Evolutionary conservation across 1,140 invertebrate genomes (phyloP).

Genomic region (Formica selysi): DNA sequence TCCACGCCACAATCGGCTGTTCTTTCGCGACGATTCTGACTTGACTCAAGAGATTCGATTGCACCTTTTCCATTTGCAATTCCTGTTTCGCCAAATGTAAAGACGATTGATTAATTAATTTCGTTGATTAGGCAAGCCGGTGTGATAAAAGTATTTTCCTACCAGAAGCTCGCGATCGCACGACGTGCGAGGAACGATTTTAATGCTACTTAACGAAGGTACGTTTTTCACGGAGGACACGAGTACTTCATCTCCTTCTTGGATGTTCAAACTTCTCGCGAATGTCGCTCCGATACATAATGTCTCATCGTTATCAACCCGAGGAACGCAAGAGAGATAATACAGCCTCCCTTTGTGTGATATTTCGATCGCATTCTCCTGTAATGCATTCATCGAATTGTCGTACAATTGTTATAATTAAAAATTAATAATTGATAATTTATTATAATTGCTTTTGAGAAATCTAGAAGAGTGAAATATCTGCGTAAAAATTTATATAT

Average conservation of each 20-base stretch:
- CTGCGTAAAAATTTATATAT: not conserved
- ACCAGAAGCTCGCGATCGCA: constrained; percentile 88
- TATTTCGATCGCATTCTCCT: constrained; percentile 79
- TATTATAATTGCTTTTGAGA: not conserved
- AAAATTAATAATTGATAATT: not conserved
- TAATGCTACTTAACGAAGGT: constrained; percentile 75
- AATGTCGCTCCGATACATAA: constrained; percentile 83
- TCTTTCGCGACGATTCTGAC: constrained; percentile 79
- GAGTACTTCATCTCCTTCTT: constrained; percentile 80
- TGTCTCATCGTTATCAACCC: constrained; percentile 47
- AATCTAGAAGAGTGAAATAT: not conserved
- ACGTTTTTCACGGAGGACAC: constrained; percentile 73
- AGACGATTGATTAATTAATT: not conserved
- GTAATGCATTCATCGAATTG: constrained; percentile 37
- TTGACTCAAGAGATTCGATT: constrained; percentile 80
- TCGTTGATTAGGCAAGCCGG: not conserved
- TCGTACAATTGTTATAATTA: not conserved
- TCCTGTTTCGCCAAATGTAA: constrained; percentile 71
- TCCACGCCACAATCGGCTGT: constrained; percentile 83
- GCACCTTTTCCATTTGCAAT: constrained; percentile 81
- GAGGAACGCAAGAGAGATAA: constrained; percentile 79
- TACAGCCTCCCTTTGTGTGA: constrained; percentile 72
- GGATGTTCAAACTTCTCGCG: constrained; percentile 81
- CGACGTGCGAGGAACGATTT: constrained; percentile 81
- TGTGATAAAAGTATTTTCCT: constrained; percentile 15